These are phyloP conservation scores for Bellardia pandia DNA, from an alignment of 2,888 invertebrate genomes.

Conservation along the genomic window DNA sequence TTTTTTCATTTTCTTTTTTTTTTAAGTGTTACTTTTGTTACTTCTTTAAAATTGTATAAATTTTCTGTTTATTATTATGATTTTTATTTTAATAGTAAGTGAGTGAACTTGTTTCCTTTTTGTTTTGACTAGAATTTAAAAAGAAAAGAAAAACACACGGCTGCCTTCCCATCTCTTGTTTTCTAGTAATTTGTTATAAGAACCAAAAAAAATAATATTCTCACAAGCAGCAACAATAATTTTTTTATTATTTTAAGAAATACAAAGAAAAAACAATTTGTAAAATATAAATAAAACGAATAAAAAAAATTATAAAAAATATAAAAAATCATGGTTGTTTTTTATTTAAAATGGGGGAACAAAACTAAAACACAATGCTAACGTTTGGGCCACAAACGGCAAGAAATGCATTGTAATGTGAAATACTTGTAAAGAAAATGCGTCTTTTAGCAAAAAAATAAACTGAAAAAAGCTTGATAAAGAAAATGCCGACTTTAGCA, in stretches of 20 bases:
- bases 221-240: constrained; percentile 77
- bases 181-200: constrained; percentile 75
- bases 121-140: constrained; percentile 72
- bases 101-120: constrained; percentile 66
- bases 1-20: constrained; percentile 1
- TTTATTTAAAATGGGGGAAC: neutral
- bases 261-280: constrained; percentile 76
- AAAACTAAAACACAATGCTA: neutral
- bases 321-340: neutral
- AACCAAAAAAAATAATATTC: constrained; percentile 77
- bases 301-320: constrained; percentile 53
- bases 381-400: neutral
- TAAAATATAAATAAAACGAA: constrained; percentile 69
- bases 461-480: no score
- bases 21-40: constrained; percentile 12
- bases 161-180: constrained; percentile 75
- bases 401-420: no score
- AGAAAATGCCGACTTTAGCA: no score
- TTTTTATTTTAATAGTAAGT: constrained; percentile 55
- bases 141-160: constrained; percentile 55
- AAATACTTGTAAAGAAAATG: no score
- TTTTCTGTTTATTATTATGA: constrained; percentile 55
- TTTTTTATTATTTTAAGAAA: constrained; percentile 81
- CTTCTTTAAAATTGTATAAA: constrained; percentile 36
- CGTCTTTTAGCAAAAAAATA: no score